Base-by-base conservation (phyloP, 2,797 vertebrate genomes). In the Periparus ater region DNA sequence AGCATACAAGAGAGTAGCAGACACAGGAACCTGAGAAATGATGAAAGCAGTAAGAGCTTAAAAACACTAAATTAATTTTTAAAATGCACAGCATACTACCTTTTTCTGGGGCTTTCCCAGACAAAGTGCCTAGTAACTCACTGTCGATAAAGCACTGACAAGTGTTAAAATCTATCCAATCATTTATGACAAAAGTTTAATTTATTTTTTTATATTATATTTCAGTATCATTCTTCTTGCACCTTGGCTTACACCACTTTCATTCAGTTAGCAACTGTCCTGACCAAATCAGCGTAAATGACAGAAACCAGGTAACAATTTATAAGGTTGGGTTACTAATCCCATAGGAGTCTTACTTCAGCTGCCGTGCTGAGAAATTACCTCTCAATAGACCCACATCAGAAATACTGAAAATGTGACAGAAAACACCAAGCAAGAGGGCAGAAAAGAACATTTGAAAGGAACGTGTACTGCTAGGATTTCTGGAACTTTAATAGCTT, bases 401-500 rank as follows among this genome's bases (percentile, higher is more conserved):
- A 95, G 95, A 93, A 97, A 96, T 97, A 95, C 93, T 96, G 95
- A 97, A 95, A 96, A 71, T 79, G 91, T 89, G 89, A 93, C 96
- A 93, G 93, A 96, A 97, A 75, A 94, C 68, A 96, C 78, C 82
- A 89, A 91, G 85, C 63, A 66, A 97, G 87, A 94, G 70, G 76
- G 92, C 73, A 92, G 91, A 96, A 97, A 91, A 94, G 94, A 97
- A 89, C 94, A 78, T 96, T 96, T 92, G 95, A 96, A 97, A 96
- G 88, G 91, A 96, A 74, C 89, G 4, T 83, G 91, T 95, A 95
- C 93, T 96, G 96, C 94, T 97, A 97, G 95, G 95, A 96, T 96
- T 98, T 97, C 95, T 97, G 96, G 96, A 96, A 96, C 96, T 97
- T 98, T 98, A 98, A 98, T 97, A 97, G 97, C 95, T 97, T 97